Evolutionary conservation across 2,888 invertebrate genomes (phyloP), one percentile per base, ranked within the genome.

Genomic region (Fragum sueziense): DNA sequence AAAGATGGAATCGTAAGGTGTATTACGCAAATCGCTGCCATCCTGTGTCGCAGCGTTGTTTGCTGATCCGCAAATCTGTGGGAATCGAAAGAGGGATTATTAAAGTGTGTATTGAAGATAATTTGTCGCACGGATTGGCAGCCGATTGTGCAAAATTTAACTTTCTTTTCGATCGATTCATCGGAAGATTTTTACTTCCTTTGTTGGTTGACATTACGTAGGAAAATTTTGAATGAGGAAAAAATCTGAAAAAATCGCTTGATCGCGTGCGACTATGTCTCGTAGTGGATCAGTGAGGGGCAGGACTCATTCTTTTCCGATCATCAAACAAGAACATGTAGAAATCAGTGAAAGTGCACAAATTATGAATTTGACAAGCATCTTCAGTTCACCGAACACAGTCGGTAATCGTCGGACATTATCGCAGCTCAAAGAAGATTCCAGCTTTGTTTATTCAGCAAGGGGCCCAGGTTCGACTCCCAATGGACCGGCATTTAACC

Each of bases 301-400:
- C 80, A 86, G 84, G 85, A 87, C 80, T 72, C 86, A 79, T 79
- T 90, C 83, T 79, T 77, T 88, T 51, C 84, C 88, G 51, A 74
- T 88, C 59, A 78, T 90, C 14, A 90, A 90, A 76, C 87, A 88
- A 76, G 90, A 90, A 82, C 83, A 85, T 17, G 37, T 79, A 47
- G 88, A 89, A 54, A 70, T 70, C 34, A 81, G 79, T 52, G 85
- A 85, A 71, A 87, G 87, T 52, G 84, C 88, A 29, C 88, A 89
- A 70, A 88, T 90, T 69, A 76, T 89, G 78, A 88, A 87, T 76
- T 83, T 89, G 77, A 85, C 88, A n/a, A 88, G 88, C 65, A 86
- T 88, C 74, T 88, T 87, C 75, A 82, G 85, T 59, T 76, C 84
- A 41, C 81, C 78, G 22, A 31, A 29, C 20, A 62, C 74, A 31